Evolutionary conservation across 2,113 vertebrate genomes (phyloP), one percentile per base, ranked within the genome.

Genomic region (Dicentrarchus labrax): DNA sequence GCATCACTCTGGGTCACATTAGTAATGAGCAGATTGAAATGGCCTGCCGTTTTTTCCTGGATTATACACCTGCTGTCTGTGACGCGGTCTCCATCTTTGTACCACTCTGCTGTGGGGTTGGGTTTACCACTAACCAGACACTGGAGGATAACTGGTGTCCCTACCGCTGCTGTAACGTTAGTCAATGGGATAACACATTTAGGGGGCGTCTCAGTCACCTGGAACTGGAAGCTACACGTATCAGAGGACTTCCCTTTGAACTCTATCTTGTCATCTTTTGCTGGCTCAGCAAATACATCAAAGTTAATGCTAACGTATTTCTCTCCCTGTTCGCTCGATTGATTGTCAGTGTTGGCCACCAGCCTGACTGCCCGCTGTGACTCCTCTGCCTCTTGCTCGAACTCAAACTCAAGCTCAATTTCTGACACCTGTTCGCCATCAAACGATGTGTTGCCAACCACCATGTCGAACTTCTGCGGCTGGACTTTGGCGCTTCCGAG

Each of bases 151-250:
- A 92, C 97, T 0, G 96, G 96, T 0, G 96, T 96, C 22, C 97
- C 98, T 64, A 95, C 41, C 0, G 94, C 97, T 9, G 96, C 95
- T 0, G 90, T 96, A 39, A 96, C 94, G 73, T 98, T 96, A 72
- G 94, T 96, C 88, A 99, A 83, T 0, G 95, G 96, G 84, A 96
- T 96, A 59, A 97, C 86, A 90, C 97, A 99, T 88, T 94, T 97
- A 0, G 98, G 98, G 38, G 97, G 91, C 0, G 92, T 92, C 88
- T 99, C 98, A 13, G 95, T 96, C 50, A 98, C 94, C 81, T 97
- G 96, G 80, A 99, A 99, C 69, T 98, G 97, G 94, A 99, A 99
- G 87, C 95, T 96, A 74, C 97, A 99, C 67, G 91, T 95, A 10
- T 96, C 96, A 0, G 96, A 94, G 21, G 95, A 95, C 94, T 98